phyloP scores from a whole-genome alignment of 2,888 invertebrate genomes.

The Metalampra italica region DNA sequence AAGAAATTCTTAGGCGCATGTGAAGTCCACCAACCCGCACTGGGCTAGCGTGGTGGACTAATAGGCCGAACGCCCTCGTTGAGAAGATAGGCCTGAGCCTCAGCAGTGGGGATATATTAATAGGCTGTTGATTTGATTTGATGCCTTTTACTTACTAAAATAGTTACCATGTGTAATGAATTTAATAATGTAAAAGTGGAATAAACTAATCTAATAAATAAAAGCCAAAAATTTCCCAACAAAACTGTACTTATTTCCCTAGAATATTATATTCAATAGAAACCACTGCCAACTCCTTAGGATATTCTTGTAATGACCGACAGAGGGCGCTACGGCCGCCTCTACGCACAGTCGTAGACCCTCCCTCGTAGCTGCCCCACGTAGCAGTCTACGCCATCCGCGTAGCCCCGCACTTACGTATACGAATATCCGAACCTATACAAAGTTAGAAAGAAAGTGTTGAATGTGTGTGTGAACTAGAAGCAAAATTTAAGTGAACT shows the following conservation, averaged over 20 bases:
- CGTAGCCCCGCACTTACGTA: slow-evolving; percentile 20
- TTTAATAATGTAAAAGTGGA: too few species aligned
- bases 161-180: too few species aligned
- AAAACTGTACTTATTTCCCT: not conserved
- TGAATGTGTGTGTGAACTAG: not conserved
- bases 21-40: too few species aligned
- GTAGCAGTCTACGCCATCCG: slow-evolving; percentile 16
- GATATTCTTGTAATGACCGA: not conserved
- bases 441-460: not conserved
- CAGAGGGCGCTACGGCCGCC: slow-evolving; percentile 25
- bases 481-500: not conserved
- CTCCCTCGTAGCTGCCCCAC: slow-evolving; percentile 29
- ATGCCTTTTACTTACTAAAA: too few species aligned
- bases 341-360: slow-evolving; percentile 40
- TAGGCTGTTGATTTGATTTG: too few species aligned
- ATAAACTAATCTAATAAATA: too few species aligned
- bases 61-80: too few species aligned
- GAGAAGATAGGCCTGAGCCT: too few species aligned
- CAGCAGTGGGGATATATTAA: too few species aligned
- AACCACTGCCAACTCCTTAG: not conserved
- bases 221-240: not conserved
- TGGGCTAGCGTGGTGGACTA: too few species aligned
- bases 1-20: too few species aligned
- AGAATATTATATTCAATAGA: too few species aligned
- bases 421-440: slow-evolving; percentile 6